Conservation (phyloP, 2,113 vertebrate genomes). For the Pteropus alecto region DNA sequence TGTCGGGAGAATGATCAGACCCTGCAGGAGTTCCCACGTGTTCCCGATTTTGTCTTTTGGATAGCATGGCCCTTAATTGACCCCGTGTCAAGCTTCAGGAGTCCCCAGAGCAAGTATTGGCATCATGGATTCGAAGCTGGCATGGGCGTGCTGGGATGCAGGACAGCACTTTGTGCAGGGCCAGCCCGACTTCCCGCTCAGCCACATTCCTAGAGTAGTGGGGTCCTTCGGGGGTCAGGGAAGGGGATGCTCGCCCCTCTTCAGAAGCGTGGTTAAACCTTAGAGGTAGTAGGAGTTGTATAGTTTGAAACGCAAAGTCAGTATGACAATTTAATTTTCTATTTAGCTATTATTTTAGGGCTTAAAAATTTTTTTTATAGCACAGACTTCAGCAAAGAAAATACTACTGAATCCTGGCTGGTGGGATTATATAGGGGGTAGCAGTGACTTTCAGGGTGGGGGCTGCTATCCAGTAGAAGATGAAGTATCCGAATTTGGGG, state of each 20-base stretch:
- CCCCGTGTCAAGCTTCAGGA: background rate
- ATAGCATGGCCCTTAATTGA: background rate
- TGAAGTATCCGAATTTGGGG: background rate
- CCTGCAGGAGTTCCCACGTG: background rate
- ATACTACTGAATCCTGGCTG: background rate
- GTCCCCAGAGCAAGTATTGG: background rate
- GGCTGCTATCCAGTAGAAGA: background rate
- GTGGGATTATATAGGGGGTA: background rate
- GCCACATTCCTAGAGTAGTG: background rate
- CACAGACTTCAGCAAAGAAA: background rate
- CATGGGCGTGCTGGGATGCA: fast-evolving
- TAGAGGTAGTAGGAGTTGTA: background rate
- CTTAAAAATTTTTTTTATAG: background rate
- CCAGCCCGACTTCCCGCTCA: background rate
- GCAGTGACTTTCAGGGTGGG: background rate
- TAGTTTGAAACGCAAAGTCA: background rate
- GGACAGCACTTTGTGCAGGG: background rate
- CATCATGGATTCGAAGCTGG: background rate
- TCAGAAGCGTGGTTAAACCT: background rate
- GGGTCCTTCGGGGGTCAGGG: too few relatives aligned
- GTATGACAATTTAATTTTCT: background rate
- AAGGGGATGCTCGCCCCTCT: background rate
- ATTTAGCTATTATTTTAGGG: background rate
- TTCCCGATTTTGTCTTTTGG: background rate
- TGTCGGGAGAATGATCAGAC: background rate